Conservation (phyloP, 2,888 invertebrate genomes). For the Bursaphelenchus okinawaensis region DNA sequence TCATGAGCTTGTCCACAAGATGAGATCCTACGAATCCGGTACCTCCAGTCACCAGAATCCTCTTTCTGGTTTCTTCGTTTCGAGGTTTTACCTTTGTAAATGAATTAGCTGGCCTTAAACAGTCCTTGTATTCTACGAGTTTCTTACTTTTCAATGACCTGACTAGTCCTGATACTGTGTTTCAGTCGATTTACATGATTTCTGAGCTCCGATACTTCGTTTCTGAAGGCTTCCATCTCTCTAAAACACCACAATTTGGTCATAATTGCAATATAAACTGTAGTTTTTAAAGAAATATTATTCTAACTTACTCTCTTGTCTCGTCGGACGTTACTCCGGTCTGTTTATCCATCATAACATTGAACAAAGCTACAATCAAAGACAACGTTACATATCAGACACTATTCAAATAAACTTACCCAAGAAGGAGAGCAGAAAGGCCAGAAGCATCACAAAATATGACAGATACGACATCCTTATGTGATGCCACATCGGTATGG, state of each 20-base stretch:
- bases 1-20: slow-evolving; percentile 88
- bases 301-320: neutral
- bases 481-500: neutral
- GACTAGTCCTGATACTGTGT: slow-evolving; percentile 7
- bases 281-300: neutral
- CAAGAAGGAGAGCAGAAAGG: neutral
- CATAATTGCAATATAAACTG: too few relatives aligned
- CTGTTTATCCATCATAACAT: neutral
- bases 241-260: too few relatives aligned
- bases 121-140: neutral
- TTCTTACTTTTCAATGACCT: slow-evolving; percentile 15
- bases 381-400: too few relatives aligned
- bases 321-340: neutral
- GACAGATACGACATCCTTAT: neutral
- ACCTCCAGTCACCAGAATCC: slow-evolving; percentile 72
- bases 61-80: slow-evolving; percentile 81
- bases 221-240: slow-evolving; percentile 17
- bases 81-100: slow-evolving; percentile 79
- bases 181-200: slow-evolving; percentile 22
- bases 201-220: slow-evolving; percentile 22
- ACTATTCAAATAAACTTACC: neutral
- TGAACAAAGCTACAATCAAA: slow-evolving; percentile 1
- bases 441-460: neutral
- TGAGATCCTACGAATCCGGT: slow-evolving; percentile 72
- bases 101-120: slow-evolving; percentile 15